Evolutionary conservation across 2,113 vertebrate genomes (phyloP).

Genomic region (Dolichotis patagonum): DNA sequence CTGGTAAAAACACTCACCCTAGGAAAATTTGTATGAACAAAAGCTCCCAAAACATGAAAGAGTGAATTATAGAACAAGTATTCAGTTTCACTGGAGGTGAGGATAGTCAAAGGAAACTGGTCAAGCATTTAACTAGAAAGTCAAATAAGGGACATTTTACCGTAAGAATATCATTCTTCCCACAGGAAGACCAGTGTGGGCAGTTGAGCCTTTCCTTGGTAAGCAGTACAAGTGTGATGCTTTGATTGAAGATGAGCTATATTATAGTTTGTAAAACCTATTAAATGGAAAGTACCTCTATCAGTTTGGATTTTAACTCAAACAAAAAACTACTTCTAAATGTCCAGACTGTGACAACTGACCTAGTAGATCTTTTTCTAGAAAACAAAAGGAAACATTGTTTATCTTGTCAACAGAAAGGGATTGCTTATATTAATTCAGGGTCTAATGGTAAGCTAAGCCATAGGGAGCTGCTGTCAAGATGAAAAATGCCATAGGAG

Average conservation of each 20-base stretch:
- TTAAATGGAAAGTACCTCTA: not conserved
- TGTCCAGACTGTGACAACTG: not conserved
- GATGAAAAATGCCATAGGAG: conserved; percentile 77
- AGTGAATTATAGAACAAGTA: not conserved
- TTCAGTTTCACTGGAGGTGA: not conserved
- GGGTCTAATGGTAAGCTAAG: conserved; percentile 76
- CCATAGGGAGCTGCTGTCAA: conserved; percentile 68
- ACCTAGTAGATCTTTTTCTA: conserved; percentile 32
- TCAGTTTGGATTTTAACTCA: not conserved
- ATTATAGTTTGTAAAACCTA: not conserved
- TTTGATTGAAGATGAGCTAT: not conserved
- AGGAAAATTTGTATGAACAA: not conserved
- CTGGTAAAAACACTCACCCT: too few species aligned
- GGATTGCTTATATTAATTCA: conserved; percentile 78
- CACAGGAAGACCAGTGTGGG: not conserved
- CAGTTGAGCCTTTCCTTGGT: not conserved
- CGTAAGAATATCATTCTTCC: not conserved
- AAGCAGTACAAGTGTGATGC: not conserved
- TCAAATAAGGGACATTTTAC: not conserved
- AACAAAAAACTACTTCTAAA: not conserved
- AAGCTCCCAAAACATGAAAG: not conserved
- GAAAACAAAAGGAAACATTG: conserved; percentile 48
- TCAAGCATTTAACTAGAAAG: not conserved
- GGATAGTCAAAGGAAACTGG: not conserved
- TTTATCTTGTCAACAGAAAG: conserved; percentile 70